Base-by-base conservation (phyloP, 2,113 vertebrate genomes). In the Dolichallabes microphthalmus region DNA sequence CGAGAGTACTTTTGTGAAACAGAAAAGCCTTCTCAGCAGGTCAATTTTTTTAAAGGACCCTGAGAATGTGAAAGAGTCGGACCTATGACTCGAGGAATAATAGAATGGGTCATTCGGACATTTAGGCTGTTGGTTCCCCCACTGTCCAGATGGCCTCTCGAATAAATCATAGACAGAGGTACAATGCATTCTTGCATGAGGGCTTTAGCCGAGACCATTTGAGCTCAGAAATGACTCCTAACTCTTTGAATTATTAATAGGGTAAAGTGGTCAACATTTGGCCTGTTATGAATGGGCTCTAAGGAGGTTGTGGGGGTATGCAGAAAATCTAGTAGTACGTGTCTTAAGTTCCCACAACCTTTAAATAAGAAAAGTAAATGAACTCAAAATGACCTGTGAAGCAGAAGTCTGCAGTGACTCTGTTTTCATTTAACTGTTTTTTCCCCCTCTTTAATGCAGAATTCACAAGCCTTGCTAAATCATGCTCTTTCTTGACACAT, bases 21-120 rank as follows among this genome's bases (percentile, higher is more conserved):
- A 71, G 64, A 85, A 87, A 88, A 85, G 79, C 82, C 74, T 82
- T 80, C 83, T 85, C 80, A 85, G 86, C 75, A 80, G 82, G 39
- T 74, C 45, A 57, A 71, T 63, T 53, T 55, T 80, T 81, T 61
- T 64, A 87, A 53, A 52, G 22, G 32, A n/a, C 94, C 86, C 89
- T 78, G 89, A 91, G 92, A 89, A 81, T 88, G 92, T 45, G 63
- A 92, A 90, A 92, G 93, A 92, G 95, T 93, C 95, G 92, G 90
- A 90, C 91, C 85, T 88, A 90, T 88, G 93, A 92, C 95, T 89
- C 92, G 95, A 94, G 96, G 96, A 97, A 95, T 96, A 96, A 97
- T 94, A 92, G 84, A 87, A 90, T 87, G 35, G 92, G 93, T 96
- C 95, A 96, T 93, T 90, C 91, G 94, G 92, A 94, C 88, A 90